phyloP scores from a whole-genome alignment of 1,140 invertebrate species.

The Papilio aristodemus region DNA sequence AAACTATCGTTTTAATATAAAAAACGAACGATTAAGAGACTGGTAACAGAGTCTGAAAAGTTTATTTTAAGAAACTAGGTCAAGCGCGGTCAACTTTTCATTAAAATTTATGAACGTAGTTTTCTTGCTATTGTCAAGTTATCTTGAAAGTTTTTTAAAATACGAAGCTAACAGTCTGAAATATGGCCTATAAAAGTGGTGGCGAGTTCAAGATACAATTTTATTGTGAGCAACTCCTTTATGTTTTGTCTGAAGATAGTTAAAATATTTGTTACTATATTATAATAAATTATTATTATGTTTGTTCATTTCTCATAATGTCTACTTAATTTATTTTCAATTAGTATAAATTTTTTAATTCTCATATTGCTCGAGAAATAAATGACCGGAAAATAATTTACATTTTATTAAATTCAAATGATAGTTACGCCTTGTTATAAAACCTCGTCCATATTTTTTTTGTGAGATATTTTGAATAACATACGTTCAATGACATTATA shows the following conservation, averaged over 20 bases:
- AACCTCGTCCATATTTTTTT: too few relatives aligned
- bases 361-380: too few relatives aligned
- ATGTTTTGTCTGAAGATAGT: neutral
- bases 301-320: too few relatives aligned
- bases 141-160: constrained; percentile 3
- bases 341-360: too few relatives aligned
- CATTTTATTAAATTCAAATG: too few relatives aligned
- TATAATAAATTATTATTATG: too few relatives aligned
- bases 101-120: constrained; percentile 21
- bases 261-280: neutral
- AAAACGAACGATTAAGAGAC: constrained; percentile 10
- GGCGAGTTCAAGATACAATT: neutral
- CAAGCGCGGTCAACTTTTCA: constrained; percentile 19
- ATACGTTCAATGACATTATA: too few relatives aligned
- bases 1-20: neutral
- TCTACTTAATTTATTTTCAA: too few relatives aligned
- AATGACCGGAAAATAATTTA: too few relatives aligned
- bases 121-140: constrained; percentile 3
- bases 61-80: constrained; percentile 14
- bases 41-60: constrained; percentile 7
- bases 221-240: neutral
- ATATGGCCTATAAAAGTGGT: neutral
- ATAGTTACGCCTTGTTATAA: too few relatives aligned
- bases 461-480: too few relatives aligned
- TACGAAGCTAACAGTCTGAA: neutral